These are phyloP conservation scores for Caenorhabditis sp. DNA, from an alignment of 2,888 invertebrate species.

Conservation along the genomic window DNA sequence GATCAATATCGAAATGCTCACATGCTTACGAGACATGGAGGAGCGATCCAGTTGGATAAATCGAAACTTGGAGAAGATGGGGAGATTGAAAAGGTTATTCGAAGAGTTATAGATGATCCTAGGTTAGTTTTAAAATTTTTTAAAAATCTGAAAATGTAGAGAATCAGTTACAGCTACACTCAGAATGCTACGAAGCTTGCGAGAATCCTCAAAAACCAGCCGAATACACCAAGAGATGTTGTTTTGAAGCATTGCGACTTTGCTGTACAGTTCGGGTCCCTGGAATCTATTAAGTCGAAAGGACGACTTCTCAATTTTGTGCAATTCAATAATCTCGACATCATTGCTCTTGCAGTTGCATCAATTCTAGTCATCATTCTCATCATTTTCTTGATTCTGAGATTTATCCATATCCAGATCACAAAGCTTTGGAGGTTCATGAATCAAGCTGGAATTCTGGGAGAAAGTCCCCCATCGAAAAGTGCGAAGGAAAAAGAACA, in stretches of 20 bases:
- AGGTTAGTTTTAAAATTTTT: not conserved
- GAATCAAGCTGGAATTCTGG: too few species aligned
- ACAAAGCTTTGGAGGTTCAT: too few species aligned
- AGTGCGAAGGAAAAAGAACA: too few species aligned
- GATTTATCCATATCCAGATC: too few species aligned
- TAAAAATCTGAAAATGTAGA: not conserved
- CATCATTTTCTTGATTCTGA: not conserved
- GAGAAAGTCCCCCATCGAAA: too few species aligned
- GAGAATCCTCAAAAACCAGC: conserved; percentile 24
- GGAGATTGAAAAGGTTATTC: conserved; percentile 20
- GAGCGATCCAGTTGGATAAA: conserved; percentile 28
- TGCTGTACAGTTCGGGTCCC: not conserved
- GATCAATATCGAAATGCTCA: conserved; percentile 42
- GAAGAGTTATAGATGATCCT: conserved; percentile 14
- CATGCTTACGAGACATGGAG: conserved; percentile 40
- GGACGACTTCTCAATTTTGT: not conserved
- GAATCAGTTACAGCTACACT: conserved; percentile 2
- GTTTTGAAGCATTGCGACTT: conserved; percentile 20
- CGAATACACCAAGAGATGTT: conserved; percentile 27
- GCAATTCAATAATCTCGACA: not conserved
- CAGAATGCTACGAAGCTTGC: conserved; percentile 30
- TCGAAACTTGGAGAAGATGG: conserved; percentile 7
- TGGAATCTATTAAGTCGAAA: not conserved
- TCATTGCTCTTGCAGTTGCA: too few species aligned
- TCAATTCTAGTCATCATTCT: not conserved